phyloP scores from a whole-genome alignment of 2,888 invertebrate genomes.

The Candidula unifasciata region DNA sequence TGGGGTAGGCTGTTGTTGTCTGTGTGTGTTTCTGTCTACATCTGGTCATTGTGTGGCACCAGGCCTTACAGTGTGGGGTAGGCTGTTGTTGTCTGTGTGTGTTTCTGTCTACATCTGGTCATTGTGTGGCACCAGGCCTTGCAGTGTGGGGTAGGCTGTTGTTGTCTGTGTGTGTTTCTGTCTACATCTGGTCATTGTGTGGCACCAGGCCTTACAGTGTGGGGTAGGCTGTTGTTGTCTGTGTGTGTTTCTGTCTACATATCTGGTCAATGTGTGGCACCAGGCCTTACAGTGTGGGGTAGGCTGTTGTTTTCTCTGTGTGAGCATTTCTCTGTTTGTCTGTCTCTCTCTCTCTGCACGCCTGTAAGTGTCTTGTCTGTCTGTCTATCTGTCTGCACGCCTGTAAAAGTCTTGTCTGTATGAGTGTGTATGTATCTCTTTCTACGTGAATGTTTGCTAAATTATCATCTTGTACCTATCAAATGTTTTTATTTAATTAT shows the following conservation, averaged over 20 bases:
- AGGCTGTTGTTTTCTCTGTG: neutral
- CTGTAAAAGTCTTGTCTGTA: too few species aligned
- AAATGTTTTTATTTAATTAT: too few species aligned
- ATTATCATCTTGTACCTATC: too few species aligned
- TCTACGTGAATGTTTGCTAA: too few species aligned
- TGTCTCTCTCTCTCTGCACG: neutral
- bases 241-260: neutral
- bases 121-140: neutral
- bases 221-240: neutral
- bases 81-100: neutral
- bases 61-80: neutral
- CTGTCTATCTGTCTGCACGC: too few species aligned
- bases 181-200: neutral
- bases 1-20: conserved; percentile 27
- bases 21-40: neutral
- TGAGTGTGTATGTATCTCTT: too few species aligned
- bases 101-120: too few species aligned
- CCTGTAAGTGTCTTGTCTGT: too few species aligned
- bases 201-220: neutral
- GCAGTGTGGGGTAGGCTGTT: neutral
- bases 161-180: neutral
- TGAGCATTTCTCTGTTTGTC: conserved; percentile 7
- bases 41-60: too few species aligned
- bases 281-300: conserved; percentile 8
- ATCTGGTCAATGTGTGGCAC: conserved; percentile 56